Conservation (phyloP, 2,113 vertebrate species). For the Cebus imitator region DNA sequence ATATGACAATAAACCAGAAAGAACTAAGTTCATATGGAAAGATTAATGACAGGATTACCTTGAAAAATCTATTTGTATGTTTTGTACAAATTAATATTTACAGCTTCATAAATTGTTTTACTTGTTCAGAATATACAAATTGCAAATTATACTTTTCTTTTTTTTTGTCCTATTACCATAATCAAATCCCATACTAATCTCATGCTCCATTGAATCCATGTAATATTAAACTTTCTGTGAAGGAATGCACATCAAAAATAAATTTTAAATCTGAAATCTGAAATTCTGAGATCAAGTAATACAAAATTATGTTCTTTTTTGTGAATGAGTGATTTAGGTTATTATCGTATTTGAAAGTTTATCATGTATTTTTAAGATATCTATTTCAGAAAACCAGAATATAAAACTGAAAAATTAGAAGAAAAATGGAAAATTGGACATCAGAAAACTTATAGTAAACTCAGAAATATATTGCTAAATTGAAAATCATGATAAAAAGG, state of each 20-base stretch:
- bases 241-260: neutral
- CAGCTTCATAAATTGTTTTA: neutral
- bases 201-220: neutral
- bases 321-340: constrained; percentile 2
- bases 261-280: neutral
- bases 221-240: neutral
- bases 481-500: neutral
- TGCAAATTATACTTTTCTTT: neutral
- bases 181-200: neutral
- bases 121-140: neutral
- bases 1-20: neutral
- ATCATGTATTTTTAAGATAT: neutral
- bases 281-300: constrained; percentile 28
- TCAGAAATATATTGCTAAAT: constrained; percentile 1
- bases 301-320: neutral
- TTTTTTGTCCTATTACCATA: neutral
- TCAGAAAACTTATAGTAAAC: neutral
- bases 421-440: neutral
- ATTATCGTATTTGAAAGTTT: neutral
- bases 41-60: neutral
- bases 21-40: neutral
- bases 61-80: neutral
- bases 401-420: neutral
- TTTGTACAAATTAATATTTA: neutral
- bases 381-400: neutral